These are phyloP conservation scores for Acanthopleura granulata DNA, from an alignment of 2,888 invertebrate species.

Conservation along the genomic window DNA sequence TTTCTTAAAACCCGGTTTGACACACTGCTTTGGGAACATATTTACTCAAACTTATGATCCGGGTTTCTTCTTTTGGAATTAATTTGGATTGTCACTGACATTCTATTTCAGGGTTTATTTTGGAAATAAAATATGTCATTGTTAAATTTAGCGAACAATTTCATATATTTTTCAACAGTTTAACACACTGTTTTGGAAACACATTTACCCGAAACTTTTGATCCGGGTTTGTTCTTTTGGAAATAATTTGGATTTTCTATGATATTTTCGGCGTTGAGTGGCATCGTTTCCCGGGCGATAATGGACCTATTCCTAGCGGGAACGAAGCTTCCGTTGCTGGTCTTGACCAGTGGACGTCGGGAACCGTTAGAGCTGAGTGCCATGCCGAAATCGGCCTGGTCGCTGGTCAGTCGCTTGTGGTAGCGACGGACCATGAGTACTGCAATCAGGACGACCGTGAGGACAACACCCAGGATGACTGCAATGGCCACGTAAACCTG, in stretches of 20 bases:
- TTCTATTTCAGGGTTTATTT: too few species aligned
- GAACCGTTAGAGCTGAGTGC: background rate
- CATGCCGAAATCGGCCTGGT: background rate
- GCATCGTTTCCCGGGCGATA: background rate
- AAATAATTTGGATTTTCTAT: conserved; percentile 16
- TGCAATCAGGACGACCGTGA: background rate
- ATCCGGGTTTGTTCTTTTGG: background rate
- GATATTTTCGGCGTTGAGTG: background rate
- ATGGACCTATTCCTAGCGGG: background rate
- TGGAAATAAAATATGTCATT: too few species aligned
- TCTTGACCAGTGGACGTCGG: background rate
- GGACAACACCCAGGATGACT: background rate
- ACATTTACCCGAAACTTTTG: background rate
- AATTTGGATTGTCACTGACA: too few species aligned
- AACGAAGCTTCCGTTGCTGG: background rate
- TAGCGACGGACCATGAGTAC: conserved; percentile 1
- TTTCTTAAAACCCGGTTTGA: too few species aligned
- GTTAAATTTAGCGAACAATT: too few species aligned
- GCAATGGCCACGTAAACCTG: conserved; percentile 5
- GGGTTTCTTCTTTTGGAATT: too few species aligned
- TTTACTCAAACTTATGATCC: too few species aligned
- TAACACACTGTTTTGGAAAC: too few species aligned
- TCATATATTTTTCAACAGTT: too few species aligned
- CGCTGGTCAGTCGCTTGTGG: background rate
- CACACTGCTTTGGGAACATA: too few species aligned